Percentiles rank a stretch among this genome's conserved stretches.
These are phyloP conservation scores for Pangasianodon hypophthalmus DNA, from an alignment of 2,113 vertebrate genomes.

Conservation along the genomic window DNA sequence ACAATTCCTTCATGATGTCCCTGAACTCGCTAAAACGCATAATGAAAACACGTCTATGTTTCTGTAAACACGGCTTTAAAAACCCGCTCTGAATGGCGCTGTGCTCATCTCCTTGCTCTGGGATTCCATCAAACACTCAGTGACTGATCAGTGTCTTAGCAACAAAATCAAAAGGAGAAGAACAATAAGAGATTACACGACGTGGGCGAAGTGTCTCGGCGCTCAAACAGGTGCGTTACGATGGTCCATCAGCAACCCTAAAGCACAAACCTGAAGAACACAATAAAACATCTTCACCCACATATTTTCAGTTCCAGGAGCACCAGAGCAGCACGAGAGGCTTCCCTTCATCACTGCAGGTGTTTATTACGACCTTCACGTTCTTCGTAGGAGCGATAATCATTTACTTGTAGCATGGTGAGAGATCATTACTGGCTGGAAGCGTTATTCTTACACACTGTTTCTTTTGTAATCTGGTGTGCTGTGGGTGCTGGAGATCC, in stretches of 20 bases:
- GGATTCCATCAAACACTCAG: not conserved
- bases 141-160: slow-evolving; percentile 20
- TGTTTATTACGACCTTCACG: slow-evolving; percentile 28
- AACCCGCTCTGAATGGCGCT: not conserved
- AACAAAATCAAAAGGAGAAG: not conserved
- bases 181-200: not conserved
- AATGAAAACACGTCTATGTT: not conserved
- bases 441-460: slow-evolving; percentile 33
- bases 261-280: not conserved
- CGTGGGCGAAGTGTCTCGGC: not conserved
- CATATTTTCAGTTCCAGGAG: slow-evolving; percentile 19
- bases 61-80: not conserved
- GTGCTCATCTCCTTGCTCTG: not conserved
- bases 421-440: slow-evolving; percentile 23
- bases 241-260: slow-evolving; percentile 4
- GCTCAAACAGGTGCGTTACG: not conserved
- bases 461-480: slow-evolving; percentile 15
- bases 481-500: not conserved
- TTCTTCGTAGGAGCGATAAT: slow-evolving; percentile 33
- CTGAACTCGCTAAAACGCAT: not conserved
- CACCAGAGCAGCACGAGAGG: slow-evolving; percentile 4
- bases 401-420: slow-evolving; percentile 5
- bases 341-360: slow-evolving; percentile 29
- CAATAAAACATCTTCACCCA: slow-evolving; percentile 29
- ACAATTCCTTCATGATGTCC: not conserved